Percentiles rank a stretch among this genome's conserved stretches.
Conservation (phyloP, 2,888 invertebrate genomes). For the Himalopsyche tibetana region DNA sequence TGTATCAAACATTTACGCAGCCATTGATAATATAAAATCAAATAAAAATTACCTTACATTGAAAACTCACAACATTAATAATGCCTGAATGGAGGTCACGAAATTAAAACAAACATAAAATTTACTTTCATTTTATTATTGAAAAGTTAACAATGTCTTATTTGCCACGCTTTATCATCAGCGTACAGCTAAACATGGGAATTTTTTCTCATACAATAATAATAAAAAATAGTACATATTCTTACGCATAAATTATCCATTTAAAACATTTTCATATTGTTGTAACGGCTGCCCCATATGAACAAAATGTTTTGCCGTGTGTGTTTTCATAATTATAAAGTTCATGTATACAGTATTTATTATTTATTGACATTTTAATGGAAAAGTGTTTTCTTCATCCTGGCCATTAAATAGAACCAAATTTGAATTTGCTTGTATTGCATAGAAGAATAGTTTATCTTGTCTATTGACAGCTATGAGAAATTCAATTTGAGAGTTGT, state of each 20-base stretch:
- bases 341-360: no score
- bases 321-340: no score
- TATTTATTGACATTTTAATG: no score
- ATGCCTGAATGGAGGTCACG: conserved; percentile 22
- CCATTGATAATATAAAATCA: background rate
- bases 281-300: background rate
- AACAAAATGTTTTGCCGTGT: background rate
- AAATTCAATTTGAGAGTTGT: no score
- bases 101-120: conserved; percentile 39
- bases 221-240: conserved; percentile 37
- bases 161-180: conserved; percentile 46
- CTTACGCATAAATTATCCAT: conserved; percentile 44
- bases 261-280: conserved; percentile 49
- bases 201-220: conserved; percentile 53
- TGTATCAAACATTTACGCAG: background rate
- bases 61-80: conserved; percentile 8
- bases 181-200: conserved; percentile 44
- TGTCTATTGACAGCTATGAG: no score
- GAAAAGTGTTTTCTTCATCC: no score
- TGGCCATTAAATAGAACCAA: no score
- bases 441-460: no score
- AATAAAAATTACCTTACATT: conserved; percentile 27
- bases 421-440: no score
- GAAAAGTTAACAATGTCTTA: conserved; percentile 56
- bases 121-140: conserved; percentile 56